Percentiles rank a stretch among this genome's conserved stretches.
Evolutionary conservation across 2,797 vertebrate species (phyloP).

Genomic region (Spinibarbus caldwelli): DNA sequence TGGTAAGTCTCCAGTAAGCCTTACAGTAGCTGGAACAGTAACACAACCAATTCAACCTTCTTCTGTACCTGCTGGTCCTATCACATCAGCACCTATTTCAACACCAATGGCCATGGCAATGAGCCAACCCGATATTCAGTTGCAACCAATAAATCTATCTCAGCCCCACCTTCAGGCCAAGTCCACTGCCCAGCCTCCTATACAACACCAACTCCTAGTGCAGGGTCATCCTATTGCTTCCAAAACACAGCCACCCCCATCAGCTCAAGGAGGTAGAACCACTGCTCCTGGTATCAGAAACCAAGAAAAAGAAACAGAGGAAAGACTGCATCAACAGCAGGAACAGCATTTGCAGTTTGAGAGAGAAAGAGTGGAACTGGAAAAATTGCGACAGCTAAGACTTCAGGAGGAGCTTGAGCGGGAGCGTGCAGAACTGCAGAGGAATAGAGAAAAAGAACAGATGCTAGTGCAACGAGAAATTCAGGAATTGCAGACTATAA

Average conservation of each 20-base stretch:
- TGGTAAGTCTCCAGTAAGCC: conserved; percentile 81
- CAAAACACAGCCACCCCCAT: conserved; percentile 50
- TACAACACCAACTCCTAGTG: conserved; percentile 37
- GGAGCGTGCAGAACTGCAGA: conserved; percentile 90
- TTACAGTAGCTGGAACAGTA: conserved; percentile 58
- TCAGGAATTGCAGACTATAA: conserved; percentile 96
- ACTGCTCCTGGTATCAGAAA: background rate
- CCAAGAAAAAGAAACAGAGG: conserved; percentile 87
- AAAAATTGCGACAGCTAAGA: conserved; percentile 92
- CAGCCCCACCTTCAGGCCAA: conserved; percentile 75
- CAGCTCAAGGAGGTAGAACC: conserved; percentile 22
- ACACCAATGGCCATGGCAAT: conserved; percentile 64
- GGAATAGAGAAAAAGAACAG: conserved; percentile 96
- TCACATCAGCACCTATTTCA: conserved; percentile 43
- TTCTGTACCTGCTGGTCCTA: conserved; percentile 48
- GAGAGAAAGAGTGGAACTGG: conserved; percentile 92
- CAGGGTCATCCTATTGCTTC: conserved; percentile 62
- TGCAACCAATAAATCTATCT: conserved; percentile 80
- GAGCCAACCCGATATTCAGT: conserved; percentile 67
- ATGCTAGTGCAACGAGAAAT: conserved; percentile 95
- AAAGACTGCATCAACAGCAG: conserved; percentile 91
- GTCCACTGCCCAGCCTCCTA: conserved; percentile 61
- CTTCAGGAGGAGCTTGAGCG: conserved; percentile 96
- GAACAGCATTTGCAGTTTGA: conserved; percentile 95
- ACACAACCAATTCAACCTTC: conserved; percentile 46